Percentiles rank a stretch among this genome's conserved stretches.
Evolutionary conservation across 2,797 vertebrate genomes (phyloP).

Genomic region (Euthynnus affinis): DNA sequence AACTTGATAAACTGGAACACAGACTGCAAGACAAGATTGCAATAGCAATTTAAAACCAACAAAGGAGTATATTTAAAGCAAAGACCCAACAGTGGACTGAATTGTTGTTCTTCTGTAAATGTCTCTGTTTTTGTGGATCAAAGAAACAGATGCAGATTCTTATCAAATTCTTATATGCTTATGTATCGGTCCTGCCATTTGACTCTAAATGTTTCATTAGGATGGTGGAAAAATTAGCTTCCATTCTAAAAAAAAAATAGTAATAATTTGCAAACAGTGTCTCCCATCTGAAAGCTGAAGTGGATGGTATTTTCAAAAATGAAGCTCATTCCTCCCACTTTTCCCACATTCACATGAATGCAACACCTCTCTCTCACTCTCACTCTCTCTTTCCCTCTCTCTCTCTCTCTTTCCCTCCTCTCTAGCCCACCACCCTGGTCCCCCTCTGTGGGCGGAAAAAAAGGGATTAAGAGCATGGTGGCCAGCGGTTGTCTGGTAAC

Average conservation of each 20-base stretch:
- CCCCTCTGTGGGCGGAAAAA: constrained; percentile 51
- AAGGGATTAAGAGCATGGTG: constrained; percentile 70
- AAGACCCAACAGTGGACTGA: too few species aligned
- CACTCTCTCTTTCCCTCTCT: background rate
- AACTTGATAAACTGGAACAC: too few species aligned
- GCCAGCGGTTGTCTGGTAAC: constrained; percentile 71
- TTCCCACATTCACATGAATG: constrained; percentile 52
- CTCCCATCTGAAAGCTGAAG: background rate
- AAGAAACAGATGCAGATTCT: too few species aligned
- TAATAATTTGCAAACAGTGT: background rate
- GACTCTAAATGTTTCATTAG: background rate
- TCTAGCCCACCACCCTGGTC: constrained; percentile 33
- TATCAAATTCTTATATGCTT: too few species aligned
- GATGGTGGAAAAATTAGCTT: background rate
- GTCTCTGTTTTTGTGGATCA: too few species aligned
- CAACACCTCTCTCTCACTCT: constrained; percentile 43
- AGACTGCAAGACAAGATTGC: too few species aligned
- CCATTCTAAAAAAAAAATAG: background rate
- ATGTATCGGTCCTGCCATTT: background rate
- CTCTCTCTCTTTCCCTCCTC: constrained; percentile 25
- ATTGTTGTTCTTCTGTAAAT: too few species aligned
- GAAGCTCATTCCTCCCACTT: constrained; percentile 33
- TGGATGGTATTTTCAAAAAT: background rate
- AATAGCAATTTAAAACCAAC: too few species aligned
- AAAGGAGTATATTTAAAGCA: too few species aligned